These are phyloP conservation scores for Drosophila carrolli DNA, from an alignment of 1,140 invertebrate genomes.

Conservation along the genomic window DNA sequence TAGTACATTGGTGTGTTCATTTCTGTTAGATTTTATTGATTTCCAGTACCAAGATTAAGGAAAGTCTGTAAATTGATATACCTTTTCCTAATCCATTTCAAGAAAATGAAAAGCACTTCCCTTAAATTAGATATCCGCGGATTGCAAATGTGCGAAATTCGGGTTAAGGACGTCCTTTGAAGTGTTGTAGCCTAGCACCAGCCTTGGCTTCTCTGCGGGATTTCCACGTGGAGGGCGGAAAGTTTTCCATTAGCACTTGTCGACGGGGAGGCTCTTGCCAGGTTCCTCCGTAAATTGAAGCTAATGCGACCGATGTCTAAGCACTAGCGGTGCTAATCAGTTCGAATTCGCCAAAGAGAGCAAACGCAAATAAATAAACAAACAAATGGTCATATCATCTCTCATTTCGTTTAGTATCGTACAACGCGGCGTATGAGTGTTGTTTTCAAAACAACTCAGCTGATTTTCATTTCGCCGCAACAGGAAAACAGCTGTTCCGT, in stretches of 20 bases:
- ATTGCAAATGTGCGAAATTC: conserved; percentile 3
- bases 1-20: too few relatives aligned
- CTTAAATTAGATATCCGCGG: conserved; percentile 12
- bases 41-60: not conserved
- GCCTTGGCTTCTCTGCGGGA: conserved; percentile 25
- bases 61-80: not conserved
- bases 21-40: too few relatives aligned
- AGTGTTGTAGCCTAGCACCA: conserved; percentile 16
- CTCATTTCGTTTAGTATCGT: conserved; percentile 33
- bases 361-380: conserved; percentile 17
- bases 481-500: conserved; percentile 62
- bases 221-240: conserved; percentile 34
- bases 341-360: conserved; percentile 18
- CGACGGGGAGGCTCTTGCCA: conserved; percentile 4
- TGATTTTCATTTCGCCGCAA: conserved; percentile 70
- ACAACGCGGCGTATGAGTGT: conserved; percentile 52
- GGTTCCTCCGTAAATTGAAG: conserved; percentile 23
- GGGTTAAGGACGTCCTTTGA: conserved; percentile 37
- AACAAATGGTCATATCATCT: conserved; percentile 32
- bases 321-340: conserved; percentile 51
- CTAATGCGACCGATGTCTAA: conserved; percentile 45
- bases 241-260: conserved; percentile 43
- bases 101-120: conserved; percentile 3
- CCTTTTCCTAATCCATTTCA: conserved; percentile 5
- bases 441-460: conserved; percentile 44